These are phyloP conservation scores for Ophion obscuratus DNA, from an alignment of 2,888 invertebrate species.

Conservation along the genomic window DNA sequence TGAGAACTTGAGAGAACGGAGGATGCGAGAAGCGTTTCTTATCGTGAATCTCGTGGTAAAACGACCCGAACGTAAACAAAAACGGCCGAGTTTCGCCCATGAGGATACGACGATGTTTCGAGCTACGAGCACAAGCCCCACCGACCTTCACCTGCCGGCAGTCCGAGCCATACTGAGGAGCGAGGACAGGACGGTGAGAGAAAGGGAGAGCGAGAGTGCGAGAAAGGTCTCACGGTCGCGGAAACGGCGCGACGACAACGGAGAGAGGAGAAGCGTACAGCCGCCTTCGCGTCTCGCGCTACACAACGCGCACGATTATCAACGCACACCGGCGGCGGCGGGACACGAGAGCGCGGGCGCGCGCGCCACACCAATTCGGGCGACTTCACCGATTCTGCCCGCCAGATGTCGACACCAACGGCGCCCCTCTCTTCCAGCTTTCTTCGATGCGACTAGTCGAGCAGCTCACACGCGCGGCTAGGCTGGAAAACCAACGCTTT, in stretches of 20 bases:
- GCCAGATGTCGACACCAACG: constrained; percentile 54
- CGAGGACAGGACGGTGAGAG: background rate
- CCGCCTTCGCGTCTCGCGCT: constrained; percentile 38
- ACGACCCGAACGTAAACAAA: constrained; percentile 24
- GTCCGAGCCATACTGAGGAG: constrained; percentile 78
- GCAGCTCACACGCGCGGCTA: background rate
- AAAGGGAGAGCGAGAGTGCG: background rate
- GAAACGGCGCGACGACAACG: background rate
- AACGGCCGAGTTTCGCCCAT: constrained; percentile 26
- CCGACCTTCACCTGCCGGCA: constrained; percentile 77
- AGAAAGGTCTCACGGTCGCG: background rate
- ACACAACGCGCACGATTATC: constrained; percentile 44
- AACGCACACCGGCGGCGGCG: constrained; percentile 41
- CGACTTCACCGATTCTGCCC: constrained; percentile 1
- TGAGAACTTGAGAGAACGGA: background rate
- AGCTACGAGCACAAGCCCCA: constrained; percentile 63
- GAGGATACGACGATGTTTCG: constrained; percentile 55
- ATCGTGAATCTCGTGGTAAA: background rate
- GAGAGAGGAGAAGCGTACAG: constrained; percentile 30
- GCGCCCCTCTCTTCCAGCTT: constrained; percentile 18
- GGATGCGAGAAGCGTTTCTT: background rate
- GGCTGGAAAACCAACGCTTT: background rate
- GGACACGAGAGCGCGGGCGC: constrained; percentile 6
- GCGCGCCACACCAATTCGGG: constrained; percentile 8
- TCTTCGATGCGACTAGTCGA: background rate